Conservation (phyloP, 2,888 invertebrate species). For the Mythimna albipuncta region DNA sequence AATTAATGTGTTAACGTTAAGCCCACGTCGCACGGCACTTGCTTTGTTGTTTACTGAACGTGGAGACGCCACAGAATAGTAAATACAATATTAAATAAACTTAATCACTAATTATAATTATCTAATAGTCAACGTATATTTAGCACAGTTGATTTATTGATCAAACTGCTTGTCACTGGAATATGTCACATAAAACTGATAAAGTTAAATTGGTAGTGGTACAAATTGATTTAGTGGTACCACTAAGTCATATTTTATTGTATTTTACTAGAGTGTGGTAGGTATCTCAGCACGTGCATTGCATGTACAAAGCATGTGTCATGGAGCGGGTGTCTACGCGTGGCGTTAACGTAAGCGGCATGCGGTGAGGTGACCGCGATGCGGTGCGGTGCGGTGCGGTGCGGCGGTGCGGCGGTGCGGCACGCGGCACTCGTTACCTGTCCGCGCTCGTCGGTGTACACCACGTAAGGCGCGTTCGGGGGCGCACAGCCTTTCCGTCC, state of each 20-base stretch:
- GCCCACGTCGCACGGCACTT: slow-evolving; percentile 45
- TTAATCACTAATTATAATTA: slow-evolving; percentile 1
- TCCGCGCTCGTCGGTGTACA: slow-evolving; percentile 98
- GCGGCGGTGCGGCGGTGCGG: slow-evolving; percentile 27
- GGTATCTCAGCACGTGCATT: slow-evolving; percentile 23
- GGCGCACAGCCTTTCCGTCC: slow-evolving; percentile 92
- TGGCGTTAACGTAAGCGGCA: slow-evolving; percentile 47
- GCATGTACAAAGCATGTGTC: slow-evolving; percentile 32
- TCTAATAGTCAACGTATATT: slow-evolving; percentile 6
- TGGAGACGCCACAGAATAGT: slow-evolving; percentile 34
- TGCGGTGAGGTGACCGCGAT: slow-evolving; percentile 40
- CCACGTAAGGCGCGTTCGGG: slow-evolving; percentile 97
- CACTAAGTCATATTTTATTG: slow-evolving; percentile 3
- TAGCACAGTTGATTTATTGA: slow-evolving; percentile 29
- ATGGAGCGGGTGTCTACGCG: slow-evolving; percentile 40
- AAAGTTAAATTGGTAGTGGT: slow-evolving; percentile 8
- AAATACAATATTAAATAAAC: slow-evolving; percentile 9
- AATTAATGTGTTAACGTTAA: slow-evolving; percentile 51
- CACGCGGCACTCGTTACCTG: slow-evolving; percentile 93
- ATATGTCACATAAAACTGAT: slow-evolving; percentile 10
- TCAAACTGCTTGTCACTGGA: slow-evolving; percentile 39
- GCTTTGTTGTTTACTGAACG: slow-evolving; percentile 31
- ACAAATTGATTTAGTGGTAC: slow-evolving; percentile 14
- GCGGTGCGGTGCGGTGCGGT: slow-evolving; percentile 22
- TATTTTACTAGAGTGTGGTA: slow-evolving; percentile 19